Base-by-base conservation (phyloP, 2,113 vertebrate species). In the Athene noctua region DNA sequence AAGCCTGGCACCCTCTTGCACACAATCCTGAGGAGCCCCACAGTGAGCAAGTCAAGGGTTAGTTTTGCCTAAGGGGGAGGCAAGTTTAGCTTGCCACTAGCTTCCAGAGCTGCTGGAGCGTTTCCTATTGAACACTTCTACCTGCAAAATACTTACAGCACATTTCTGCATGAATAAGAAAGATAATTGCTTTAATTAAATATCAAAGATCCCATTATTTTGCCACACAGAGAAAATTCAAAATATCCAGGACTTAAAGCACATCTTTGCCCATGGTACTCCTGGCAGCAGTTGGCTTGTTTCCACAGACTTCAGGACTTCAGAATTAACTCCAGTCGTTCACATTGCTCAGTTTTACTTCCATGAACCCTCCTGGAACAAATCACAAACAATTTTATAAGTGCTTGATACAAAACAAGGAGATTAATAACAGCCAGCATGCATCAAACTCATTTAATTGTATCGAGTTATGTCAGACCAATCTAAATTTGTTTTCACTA, bases 1-100 rank as follows among this genome's bases (percentile, higher is more conserved):
- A 52, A 66, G 7, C 25, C 9, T 57, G 36, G 19, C 40, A 20
- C 18, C 3, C 42, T 82, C 20, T 38, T 21, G 12, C 46, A 13
- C 0, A 1, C 4, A 4, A 20, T 40, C 32, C n/a, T 6, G 3
- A 65, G 75, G 26, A 83, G 13, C 29, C 15, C 23, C 0, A 0
- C 27, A 4, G 5, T 1, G 17, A 90, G 34, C 6, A 42, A 34
- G 34, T 10, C 14, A 19, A 30, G 54, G 7, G 3, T 73, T 65
- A 26, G 38, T 29, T 94, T 72, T 4, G 2, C 40, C 13, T 15
- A 4, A 59, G 61, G 5, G 10, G 38, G 21, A 59, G 32, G 8
- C 3, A 5, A 90, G 17, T 67, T 59, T 46, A 79, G 42, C 47
- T 79, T 75, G 46, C 22, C 65, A 67, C 27, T 52, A 82, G 7